Base-by-base conservation (phyloP, 2,888 invertebrate species). In the Hirtodrosophila confusa region DNA sequence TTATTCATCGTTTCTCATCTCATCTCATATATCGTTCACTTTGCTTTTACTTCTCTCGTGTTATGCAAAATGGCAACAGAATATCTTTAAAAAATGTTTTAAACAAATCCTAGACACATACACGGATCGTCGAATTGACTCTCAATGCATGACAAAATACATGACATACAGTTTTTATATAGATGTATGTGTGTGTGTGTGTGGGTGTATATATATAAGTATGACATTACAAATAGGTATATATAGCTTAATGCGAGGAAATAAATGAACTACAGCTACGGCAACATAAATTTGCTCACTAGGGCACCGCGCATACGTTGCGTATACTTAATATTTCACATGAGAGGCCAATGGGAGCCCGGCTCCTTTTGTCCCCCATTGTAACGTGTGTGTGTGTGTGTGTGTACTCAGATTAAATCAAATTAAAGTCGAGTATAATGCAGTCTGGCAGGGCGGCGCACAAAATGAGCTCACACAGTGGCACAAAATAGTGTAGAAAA, bases 1-100 rank as follows among this genome's bases (percentile, higher is more conserved):
- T 78, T 77, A 71, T 69, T 82, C 77, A 84, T 76, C 80, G 86
- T 83, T 83, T 83, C 77, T 77, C 80, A 75, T 55, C 66, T 78
- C 65, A 69, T 69, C 67, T 64, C 64, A 12, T 41, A 3, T 63
- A 31, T 45, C 27, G 27, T 3, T 61, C 11, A 41, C 31, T 45
- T 53, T 33, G 7, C 33, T 4, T 27, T 27, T 27, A 40, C 61
- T 43, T 68, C 44, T 63, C 57, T 53, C 53, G 49, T 63, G 23
- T 64, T 67, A 64, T 58, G 66, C 64, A 64, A 75, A 78, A 63
- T 71, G 63, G 64, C 69, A 70, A 78, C 50, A 78, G 73, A 73
- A 66, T 45, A 45, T 63, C 24, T 45, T 17, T 50, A 61, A 61
- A 54, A 37, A 27, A 54, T 39, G 2, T 74, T 36, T 57, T 49